These are phyloP conservation scores for Lochmaea crataegi DNA, from an alignment of 2,888 invertebrate species.

Conservation along the genomic window DNA sequence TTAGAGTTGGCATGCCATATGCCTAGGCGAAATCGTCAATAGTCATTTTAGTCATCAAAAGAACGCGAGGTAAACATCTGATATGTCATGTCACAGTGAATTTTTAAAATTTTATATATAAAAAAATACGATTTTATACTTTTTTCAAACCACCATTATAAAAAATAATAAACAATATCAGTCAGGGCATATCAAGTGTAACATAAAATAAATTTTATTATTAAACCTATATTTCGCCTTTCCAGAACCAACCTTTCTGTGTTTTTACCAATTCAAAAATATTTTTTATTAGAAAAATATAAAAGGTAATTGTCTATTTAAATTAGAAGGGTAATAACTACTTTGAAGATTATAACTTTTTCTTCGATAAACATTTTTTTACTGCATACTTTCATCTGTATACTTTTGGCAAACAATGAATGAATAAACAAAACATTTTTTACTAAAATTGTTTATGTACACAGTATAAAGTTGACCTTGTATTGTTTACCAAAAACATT, in stretches of 20 bases:
- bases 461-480: neutral
- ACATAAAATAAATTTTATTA: neutral
- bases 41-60: no score
- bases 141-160: constrained; percentile 10
- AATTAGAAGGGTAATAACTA: neutral
- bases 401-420: no score
- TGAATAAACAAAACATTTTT: neutral
- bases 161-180: constrained; percentile 7
- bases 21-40: no score
- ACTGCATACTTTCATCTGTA: neutral
- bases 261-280: neutral
- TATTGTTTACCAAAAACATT: no score
- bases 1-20: no score
- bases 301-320: neutral
- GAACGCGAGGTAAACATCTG: no score
- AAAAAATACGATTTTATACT: neutral
- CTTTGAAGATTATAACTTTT: neutral
- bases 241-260: neutral
- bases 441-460: neutral
- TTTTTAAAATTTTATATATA: neutral
- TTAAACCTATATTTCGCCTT: no score
- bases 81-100: no score
- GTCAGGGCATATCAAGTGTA: constrained; percentile 12
- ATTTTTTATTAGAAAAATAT: neutral
- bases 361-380: neutral